phyloP scores from a whole-genome alignment of 2,113 vertebrate genomes.

The Ciconia stormi region DNA sequence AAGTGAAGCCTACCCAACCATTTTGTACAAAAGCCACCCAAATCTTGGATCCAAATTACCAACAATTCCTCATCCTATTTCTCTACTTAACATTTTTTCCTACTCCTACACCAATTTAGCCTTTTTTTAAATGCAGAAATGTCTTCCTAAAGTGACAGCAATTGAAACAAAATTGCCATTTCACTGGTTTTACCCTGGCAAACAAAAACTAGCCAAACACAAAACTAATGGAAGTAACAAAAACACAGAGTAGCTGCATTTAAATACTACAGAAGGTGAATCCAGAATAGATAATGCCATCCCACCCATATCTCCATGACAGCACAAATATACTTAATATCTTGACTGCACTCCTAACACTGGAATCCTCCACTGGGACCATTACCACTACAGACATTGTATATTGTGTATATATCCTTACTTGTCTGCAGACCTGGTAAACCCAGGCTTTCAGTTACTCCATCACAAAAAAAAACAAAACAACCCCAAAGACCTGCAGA shows the following conservation, averaged over 20 bases:
- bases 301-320: neutral
- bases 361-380: neutral
- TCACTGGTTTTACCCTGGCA: neutral
- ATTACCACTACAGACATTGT: neutral
- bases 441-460: neutral
- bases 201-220: neutral
- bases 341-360: neutral
- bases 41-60: fast-evolving
- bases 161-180: neutral
- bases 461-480: neutral
- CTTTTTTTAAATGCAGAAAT: neutral
- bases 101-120: neutral
- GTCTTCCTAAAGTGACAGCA: neutral
- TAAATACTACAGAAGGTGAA: neutral
- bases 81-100: neutral
- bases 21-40: neutral
- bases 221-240: neutral
- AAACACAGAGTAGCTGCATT: neutral
- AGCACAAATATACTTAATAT: neutral
- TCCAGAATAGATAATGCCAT: neutral
- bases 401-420: neutral
- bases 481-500: neutral
- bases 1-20: neutral
- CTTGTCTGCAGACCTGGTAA: neutral
- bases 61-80: neutral